Conservation (phyloP, 2,888 invertebrate species). For the Chorisops tibialis region DNA sequence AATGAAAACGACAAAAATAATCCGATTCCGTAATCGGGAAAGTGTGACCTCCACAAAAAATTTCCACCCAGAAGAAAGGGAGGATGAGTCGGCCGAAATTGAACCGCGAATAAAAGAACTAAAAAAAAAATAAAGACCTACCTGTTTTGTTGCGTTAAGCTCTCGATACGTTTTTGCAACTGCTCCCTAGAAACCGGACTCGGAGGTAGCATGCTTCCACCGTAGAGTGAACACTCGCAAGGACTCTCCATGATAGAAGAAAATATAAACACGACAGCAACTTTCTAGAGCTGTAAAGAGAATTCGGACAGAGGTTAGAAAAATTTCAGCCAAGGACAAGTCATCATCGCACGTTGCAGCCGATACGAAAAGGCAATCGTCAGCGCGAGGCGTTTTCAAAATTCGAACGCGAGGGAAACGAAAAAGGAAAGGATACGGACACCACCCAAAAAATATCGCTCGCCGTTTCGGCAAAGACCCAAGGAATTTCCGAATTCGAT, state of each 20-base stretch:
- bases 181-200: constrained; percentile 89
- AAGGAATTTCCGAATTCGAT: too few species aligned
- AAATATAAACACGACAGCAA: background rate
- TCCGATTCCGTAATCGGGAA: too few species aligned
- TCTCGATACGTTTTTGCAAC: constrained; percentile 91
- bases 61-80: too few species aligned
- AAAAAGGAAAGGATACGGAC: background rate
- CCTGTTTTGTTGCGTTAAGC: constrained; percentile 95
- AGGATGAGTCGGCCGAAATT: background rate
- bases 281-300: too few species aligned
- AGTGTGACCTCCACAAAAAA: too few species aligned
- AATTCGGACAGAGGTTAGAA: background rate
- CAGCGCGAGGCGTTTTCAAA: too few species aligned
- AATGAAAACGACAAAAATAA: too few species aligned
- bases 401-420: too few species aligned
- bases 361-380: constrained; percentile 4
- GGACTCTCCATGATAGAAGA: constrained; percentile 75
- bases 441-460: too few species aligned
- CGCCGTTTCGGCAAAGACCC: too few species aligned
- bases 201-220: constrained; percentile 88
- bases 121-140: constrained; percentile 40
- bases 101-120: too few species aligned
- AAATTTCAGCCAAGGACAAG: background rate
- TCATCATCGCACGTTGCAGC: background rate
- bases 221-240: constrained; percentile 92